Evolutionary conservation across 1,140 invertebrate species (phyloP), one percentile per base, ranked within the genome.

Genomic region (Pogonus chalceus): DNA sequence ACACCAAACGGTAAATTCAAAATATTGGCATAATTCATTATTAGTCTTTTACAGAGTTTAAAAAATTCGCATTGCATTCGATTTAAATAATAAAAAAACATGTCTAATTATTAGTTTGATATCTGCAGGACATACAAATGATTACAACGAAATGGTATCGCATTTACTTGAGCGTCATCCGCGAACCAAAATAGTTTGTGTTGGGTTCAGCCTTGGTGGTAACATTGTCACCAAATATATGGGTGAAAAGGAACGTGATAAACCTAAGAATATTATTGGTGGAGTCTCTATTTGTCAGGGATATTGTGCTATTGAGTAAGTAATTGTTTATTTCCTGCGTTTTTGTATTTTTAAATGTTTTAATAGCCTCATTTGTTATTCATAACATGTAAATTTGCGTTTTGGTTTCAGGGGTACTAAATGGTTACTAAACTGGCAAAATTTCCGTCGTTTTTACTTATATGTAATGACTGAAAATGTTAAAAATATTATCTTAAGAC

Each of bases 381-480:
- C n/a, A n/a, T n/a, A n/a, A 31, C 4, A 7, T 31, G 14, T 31
- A 31, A 7, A 14, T 7, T 31, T 31, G 14, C 26, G 14, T 46
- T 16, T 46, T 46, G 9, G 2, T 46, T 2, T 46, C 68, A 92
- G 88, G 59, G 84, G 84, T 22, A 83, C 85, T 58, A 83, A 88
- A 50, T 82, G 81, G 63, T 71, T 92, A 49, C 69, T 90, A 14
- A 83, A 90, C 61, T 94, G 90, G 90, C 82, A 88, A 62, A 88
- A 91, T 63, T 87, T 93, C 66, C 77, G 90, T 2, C 81, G 90
- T 1, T 82, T 90, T 59, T 96, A 96, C 67, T 72, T 93, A n/a
- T 92, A 90, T 65, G 81, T 90, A 31, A 92, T 96, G 86, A 92
- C 91, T 1, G 88, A 92, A 67, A 92, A 91, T 65, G 83, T 93